These are phyloP conservation scores for Hypotaenidia philippensis DNA, from an alignment of 2,797 vertebrate genomes.

Conservation along the genomic window DNA sequence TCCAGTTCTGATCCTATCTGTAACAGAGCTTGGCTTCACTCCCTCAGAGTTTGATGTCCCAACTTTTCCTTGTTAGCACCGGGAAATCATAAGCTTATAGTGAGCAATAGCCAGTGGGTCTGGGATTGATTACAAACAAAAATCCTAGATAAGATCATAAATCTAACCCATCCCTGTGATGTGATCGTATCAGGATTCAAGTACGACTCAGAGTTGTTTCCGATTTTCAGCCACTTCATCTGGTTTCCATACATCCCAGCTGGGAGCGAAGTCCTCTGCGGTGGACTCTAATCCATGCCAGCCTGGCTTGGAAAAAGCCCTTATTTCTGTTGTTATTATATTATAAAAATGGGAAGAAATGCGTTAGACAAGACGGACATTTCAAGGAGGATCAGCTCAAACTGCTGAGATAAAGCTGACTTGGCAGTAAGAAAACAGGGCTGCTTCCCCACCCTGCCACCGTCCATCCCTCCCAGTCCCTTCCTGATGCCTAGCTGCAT, in stretches of 20 bases:
- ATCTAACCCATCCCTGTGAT: conserved; percentile 57
- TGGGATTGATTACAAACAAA: conserved; percentile 70
- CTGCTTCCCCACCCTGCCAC: background rate
- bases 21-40: conserved; percentile 50
- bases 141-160: conserved; percentile 47
- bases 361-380: conserved; percentile 23
- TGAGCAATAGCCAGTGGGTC: conserved; percentile 32
- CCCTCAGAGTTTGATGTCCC: conserved; percentile 37
- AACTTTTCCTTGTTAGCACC: conserved; percentile 68
- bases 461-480: background rate
- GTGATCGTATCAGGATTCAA: conserved; percentile 53
- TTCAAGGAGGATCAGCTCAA: conserved; percentile 22
- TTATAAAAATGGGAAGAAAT: conserved; percentile 38
- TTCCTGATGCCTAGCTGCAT: background rate
- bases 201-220: conserved; percentile 46
- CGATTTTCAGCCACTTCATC: conserved; percentile 70
- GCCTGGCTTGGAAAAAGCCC: background rate
- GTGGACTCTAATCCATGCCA: conserved; percentile 48
- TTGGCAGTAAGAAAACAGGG: background rate
- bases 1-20: conserved; percentile 56
- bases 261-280: background rate
- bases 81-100: conserved; percentile 52
- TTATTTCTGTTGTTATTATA: conserved; percentile 25
- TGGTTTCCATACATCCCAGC: conserved; percentile 64
- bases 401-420: background rate